phyloP scores from a whole-genome alignment of 2,113 vertebrate genomes.

The Heliornis fulica region DNA sequence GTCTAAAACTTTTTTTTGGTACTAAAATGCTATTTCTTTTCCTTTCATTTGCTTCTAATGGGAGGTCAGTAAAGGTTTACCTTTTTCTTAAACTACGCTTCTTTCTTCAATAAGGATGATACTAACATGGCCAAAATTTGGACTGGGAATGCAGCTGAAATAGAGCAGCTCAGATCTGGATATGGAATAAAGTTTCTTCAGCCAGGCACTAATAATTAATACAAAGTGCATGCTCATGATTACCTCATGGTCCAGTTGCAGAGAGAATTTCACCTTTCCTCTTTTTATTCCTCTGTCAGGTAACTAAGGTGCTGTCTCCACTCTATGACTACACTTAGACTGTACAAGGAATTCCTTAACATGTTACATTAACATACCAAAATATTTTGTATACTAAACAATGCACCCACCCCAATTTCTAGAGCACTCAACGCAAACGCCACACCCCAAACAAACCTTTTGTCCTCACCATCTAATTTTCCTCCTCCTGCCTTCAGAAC shows the following conservation, averaged over 20 bases:
- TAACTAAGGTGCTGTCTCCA: background rate
- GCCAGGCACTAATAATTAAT: background rate
- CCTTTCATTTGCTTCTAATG: constrained; percentile 62
- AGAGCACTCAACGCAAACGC: background rate
- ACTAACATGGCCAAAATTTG: background rate
- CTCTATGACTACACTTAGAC: background rate
- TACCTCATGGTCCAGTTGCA: background rate
- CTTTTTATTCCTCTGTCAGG: background rate
- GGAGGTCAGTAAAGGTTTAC: constrained; percentile 18
- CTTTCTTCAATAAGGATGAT: constrained; percentile 15
- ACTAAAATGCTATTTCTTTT: constrained; percentile 60
- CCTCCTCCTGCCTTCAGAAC: background rate
- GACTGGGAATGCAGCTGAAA: background rate
- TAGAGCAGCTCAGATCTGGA: background rate
- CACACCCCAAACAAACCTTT: background rate
- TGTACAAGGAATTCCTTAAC: background rate
- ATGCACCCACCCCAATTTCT: background rate
- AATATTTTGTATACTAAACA: background rate
- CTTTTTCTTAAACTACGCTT: background rate
- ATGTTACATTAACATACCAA: background rate
- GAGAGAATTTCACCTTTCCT: background rate
- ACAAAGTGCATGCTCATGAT: background rate
- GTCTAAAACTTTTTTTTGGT: constrained; percentile 54
- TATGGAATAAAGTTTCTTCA: background rate
- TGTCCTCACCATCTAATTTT: too few species aligned